phyloP scores from a whole-genome alignment of 2,797 vertebrate genomes.

The Spondyliosoma cantharus region DNA sequence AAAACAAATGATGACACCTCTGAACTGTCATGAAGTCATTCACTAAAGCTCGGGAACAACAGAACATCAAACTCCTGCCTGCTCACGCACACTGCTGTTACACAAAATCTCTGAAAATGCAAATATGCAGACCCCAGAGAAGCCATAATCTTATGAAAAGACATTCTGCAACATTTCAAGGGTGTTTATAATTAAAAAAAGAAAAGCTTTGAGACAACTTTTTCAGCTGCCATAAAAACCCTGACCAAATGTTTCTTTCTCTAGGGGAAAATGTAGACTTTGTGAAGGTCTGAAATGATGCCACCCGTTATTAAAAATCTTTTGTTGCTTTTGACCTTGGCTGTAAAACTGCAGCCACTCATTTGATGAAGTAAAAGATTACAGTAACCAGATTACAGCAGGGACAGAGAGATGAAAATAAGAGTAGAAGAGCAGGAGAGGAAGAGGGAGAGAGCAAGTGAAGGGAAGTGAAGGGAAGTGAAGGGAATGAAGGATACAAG shows the following conservation, averaged over 20 bases:
- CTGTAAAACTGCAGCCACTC: neutral
- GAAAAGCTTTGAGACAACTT: too few species aligned
- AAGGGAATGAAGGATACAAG: neutral
- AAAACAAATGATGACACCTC: neutral
- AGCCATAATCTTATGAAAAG: neutral
- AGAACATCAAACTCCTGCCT: neutral
- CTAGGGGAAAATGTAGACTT: neutral
- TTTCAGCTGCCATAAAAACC: neutral
- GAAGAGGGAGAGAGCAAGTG: neutral
- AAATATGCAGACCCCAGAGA: neutral
- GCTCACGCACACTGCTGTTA: neutral
- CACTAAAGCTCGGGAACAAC: neutral
- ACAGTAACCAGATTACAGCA: neutral
- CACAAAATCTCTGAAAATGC: neutral
- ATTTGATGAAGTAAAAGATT: constrained; percentile 6
- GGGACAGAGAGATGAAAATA: neutral
- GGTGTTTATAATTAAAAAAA: too few species aligned
- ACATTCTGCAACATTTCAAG: neutral
- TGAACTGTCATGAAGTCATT: neutral
- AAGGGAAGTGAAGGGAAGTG: neutral
- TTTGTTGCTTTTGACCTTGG: neutral
- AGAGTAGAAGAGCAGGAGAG: neutral
- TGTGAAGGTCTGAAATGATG: neutral
- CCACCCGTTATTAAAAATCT: neutral
- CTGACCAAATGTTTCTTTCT: neutral